A percentile compares a stretch with the other conserved stretches of the same genome.
Conservation (phyloP, 1,140 invertebrate species). For the Scaptomyza graminum region DNA sequence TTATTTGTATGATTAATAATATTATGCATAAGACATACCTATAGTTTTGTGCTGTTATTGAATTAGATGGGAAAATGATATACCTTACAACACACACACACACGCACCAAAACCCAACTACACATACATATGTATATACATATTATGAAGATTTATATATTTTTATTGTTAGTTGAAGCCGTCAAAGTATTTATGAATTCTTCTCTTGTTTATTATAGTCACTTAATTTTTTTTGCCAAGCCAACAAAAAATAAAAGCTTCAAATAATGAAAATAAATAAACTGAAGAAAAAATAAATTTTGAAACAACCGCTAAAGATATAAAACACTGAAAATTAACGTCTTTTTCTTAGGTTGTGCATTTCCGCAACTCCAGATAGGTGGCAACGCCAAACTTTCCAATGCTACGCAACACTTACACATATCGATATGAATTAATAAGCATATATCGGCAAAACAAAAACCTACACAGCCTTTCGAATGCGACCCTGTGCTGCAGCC, state of each 20-base stretch:
- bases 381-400: conserved; percentile 13
- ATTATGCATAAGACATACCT: conserved; percentile 12
- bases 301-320: conserved; percentile 14
- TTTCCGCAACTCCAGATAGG: background rate
- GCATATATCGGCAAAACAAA: background rate
- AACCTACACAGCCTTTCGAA: background rate
- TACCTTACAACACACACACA: conserved; percentile 16
- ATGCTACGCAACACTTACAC: conserved; percentile 1
- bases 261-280: conserved; percentile 22
- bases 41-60: conserved; percentile 50
- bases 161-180: conserved; percentile 65
- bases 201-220: conserved; percentile 29
- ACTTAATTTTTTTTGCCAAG: conserved; percentile 11
- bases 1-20: conserved; percentile 31
- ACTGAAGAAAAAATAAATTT: conserved; percentile 25
- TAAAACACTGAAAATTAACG: background rate
- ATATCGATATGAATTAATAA: conserved; percentile 18
- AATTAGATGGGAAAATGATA: conserved; percentile 33
- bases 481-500: conserved; percentile 34
- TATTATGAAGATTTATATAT: conserved; percentile 31
- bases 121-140: background rate
- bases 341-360: background rate
- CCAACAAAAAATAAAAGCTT: conserved; percentile 34
- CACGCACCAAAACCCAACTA: background rate
- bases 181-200: conserved; percentile 65